Base-by-base conservation (phyloP, 2,113 vertebrate species). In the Ammodytes marinus region DNA sequence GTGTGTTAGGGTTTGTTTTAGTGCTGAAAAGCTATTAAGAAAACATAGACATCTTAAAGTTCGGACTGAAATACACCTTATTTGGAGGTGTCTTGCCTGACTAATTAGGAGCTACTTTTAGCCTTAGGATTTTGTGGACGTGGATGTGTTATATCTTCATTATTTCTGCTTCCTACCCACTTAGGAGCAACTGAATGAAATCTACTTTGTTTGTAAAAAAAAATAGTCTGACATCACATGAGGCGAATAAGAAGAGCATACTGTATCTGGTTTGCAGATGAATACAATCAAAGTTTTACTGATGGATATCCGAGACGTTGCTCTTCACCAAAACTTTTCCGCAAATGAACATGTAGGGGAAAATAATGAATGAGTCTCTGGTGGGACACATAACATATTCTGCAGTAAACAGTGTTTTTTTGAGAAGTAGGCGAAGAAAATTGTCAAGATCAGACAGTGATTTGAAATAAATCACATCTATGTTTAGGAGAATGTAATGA, bases 401-500 rank as follows among this genome's bases (percentile, higher is more conserved):
- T 49, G 39, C 1, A 9, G 65, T 63, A 35, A 69, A 3, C 47
- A 27, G 14, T 70, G 66, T 59, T 57, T 83, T 77, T 75, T 39
- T 66, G 52, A 13, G 9, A 0, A 11, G 63, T 52, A 57, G 17
- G 27, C 27, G 40, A 9, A 54, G 55, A 52, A 59, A 53, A 35
- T 15, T 47, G 37, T 74, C 8, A 11, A 78, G 71, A 69, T 61
- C 67, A 54, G 47, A 71, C 19, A 53, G 65, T 0, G 57, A 85
- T 73, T 77, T 77, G 58, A 86, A 80, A 84, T 63, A 64, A 84
- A 84, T 79, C 61, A 10, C 49, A 55, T 86, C 76, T 80, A 53
- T 87, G 69, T 85, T 83, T 74, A 65, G 84, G 63, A 4, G 67
- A 27, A 70, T 75, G 66, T 84, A 79, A 87, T 86, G 80, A 86